Conservation (phyloP, 2,113 vertebrate species). For the Crotalus horridus region DNA sequence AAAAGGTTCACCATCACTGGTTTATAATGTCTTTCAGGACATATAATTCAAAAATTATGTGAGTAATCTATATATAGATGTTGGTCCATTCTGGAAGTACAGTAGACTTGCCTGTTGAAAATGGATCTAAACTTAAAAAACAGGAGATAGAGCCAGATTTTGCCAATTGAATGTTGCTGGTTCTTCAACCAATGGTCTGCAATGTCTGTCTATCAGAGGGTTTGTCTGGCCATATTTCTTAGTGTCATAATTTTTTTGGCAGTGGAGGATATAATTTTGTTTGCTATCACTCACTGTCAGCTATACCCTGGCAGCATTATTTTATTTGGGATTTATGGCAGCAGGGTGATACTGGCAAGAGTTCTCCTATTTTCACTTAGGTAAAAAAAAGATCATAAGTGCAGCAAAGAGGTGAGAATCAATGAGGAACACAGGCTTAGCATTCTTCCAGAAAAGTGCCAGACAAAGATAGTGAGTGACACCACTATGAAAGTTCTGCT, state of each 20-base stretch:
- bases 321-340: not conserved
- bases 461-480: not conserved
- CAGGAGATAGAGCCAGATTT: not conserved
- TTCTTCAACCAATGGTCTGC: not conserved
- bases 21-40: not conserved
- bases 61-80: not conserved
- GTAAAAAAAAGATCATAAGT: not conserved
- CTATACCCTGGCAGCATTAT: not conserved
- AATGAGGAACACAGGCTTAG: not conserved
- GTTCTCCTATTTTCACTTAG: not conserved
- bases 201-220: not conserved
- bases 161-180: not conserved
- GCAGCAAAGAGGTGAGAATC: not conserved
- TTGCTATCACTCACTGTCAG: not conserved
- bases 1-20: no score
- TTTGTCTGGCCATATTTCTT: not conserved
- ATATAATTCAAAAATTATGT: not conserved
- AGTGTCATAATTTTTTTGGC: not conserved
- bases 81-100: not conserved
- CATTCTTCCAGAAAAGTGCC: not conserved
- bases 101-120: not conserved
- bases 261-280: not conserved
- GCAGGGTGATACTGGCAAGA: not conserved
- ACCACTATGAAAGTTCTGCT: not conserved
- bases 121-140: not conserved